Percentiles rank a stretch among this genome's conserved stretches.
Conservation (phyloP, 35 echinoderm and acorn worm species). For the Amphiura filiformis region DNA sequence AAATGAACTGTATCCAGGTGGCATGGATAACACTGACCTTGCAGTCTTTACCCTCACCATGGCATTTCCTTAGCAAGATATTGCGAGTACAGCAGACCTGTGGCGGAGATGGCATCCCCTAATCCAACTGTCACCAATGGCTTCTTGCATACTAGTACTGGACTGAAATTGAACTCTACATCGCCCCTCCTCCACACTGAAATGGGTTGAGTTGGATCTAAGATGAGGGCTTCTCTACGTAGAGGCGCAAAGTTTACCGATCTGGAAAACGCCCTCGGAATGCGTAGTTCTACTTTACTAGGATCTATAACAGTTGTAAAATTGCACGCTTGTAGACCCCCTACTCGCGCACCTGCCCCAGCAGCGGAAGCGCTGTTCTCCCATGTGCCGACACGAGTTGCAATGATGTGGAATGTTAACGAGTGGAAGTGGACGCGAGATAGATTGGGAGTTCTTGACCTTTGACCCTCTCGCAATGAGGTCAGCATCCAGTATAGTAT, state of each 20-base stretch:
- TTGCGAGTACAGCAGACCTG: conserved; percentile 77
- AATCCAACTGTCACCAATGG: conserved; percentile 88
- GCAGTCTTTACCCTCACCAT: no score
- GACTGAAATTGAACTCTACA: conserved; percentile 83
- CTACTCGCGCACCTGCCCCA: conserved; percentile 56
- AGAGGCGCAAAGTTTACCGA: conserved; percentile 61
- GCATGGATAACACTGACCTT: no score
- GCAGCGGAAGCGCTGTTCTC: conserved; percentile 75
- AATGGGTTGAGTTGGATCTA: conserved; percentile 65
- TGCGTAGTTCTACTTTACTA: conserved; percentile 66
- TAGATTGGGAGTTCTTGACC: conserved; percentile 25
- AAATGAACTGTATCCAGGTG: no score
- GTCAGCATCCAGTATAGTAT: conserved; percentile 73
- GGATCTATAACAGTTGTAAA: conserved; percentile 48
- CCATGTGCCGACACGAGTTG: conserved; percentile 61
- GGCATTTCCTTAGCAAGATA: conserved; percentile 28
- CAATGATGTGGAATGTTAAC: conserved; percentile 82
- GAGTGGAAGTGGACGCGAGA: conserved; percentile 90
- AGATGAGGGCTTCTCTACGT: conserved; percentile 26
- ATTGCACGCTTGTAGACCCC: conserved; percentile 74
- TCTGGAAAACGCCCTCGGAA: conserved; percentile 61
- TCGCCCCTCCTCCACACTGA: conserved; percentile 54
- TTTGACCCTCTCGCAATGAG: conserved; percentile 16
- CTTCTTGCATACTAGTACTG: conserved; percentile 92
- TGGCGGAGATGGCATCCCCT: conserved; percentile 94